A percentile compares a stretch with the other conserved stretches of the same genome.
Evolutionary conservation across 1,140 invertebrate species (phyloP).

Genomic region (Pachypsylla venusta): DNA sequence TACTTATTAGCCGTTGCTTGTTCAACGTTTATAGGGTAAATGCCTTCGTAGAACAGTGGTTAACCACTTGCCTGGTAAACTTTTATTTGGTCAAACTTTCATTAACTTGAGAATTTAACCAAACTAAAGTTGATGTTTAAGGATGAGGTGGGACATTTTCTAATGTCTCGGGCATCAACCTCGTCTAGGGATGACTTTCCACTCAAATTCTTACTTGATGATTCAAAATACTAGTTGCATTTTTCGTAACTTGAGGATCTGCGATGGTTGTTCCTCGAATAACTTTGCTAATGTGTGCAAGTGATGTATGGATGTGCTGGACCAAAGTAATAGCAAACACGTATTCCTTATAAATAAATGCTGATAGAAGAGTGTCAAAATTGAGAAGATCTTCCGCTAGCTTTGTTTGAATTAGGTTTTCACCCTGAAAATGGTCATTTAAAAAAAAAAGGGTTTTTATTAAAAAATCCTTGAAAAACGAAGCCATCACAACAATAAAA

Average conservation of each 20-base stretch:
- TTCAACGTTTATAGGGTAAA: too few relatives aligned
- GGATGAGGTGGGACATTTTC: too few relatives aligned
- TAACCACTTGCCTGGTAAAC: too few relatives aligned
- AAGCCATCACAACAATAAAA: too few relatives aligned
- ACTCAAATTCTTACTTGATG: slow-evolving; percentile 39
- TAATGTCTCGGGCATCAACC: too few relatives aligned
- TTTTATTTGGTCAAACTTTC: too few relatives aligned
- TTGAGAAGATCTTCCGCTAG: slow-evolving; percentile 27
- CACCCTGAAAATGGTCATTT: slow-evolving; percentile 16
- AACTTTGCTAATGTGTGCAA: slow-evolving; percentile 45
- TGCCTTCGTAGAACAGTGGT: too few relatives aligned
- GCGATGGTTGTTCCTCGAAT: slow-evolving; percentile 40
- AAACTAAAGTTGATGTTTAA: too few relatives aligned
- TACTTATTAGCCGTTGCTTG: too few relatives aligned
- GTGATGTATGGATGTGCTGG: slow-evolving; percentile 37
- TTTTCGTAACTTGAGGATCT: slow-evolving; percentile 34
- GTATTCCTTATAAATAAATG: slow-evolving; percentile 41
- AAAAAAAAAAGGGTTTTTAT: not conserved
- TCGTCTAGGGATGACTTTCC: too few relatives aligned
- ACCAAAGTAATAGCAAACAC: slow-evolving; percentile 35
- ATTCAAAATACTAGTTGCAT: slow-evolving; percentile 39
- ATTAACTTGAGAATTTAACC: too few relatives aligned
- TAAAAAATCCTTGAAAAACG: not conserved
- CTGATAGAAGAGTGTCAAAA: slow-evolving; percentile 32
- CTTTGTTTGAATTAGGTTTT: slow-evolving; percentile 28